phyloP scores from a whole-genome alignment of 2,888 invertebrate species.

The Choreutis nemorana region DNA sequence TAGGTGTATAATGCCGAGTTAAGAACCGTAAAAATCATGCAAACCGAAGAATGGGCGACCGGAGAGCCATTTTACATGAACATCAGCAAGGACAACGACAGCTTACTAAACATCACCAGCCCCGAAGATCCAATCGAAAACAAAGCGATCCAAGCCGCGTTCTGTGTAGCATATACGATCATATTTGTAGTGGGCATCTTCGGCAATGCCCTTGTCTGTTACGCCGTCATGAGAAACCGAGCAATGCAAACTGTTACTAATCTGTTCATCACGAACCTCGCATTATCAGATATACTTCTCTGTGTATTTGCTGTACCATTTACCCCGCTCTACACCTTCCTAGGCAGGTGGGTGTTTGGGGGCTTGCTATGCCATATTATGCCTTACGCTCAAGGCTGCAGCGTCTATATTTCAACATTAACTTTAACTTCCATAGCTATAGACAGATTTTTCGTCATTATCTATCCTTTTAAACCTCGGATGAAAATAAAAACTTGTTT shows the following conservation, averaged over 20 bases:
- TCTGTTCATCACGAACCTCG: conserved; percentile 90
- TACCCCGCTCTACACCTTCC: conserved; percentile 87
- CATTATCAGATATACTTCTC: conserved; percentile 85
- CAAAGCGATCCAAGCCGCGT: conserved; percentile 74
- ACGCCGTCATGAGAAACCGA: conserved; percentile 83
- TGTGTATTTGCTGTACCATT: conserved; percentile 89
- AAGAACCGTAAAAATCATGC: conserved; percentile 40
- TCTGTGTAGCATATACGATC: conserved; percentile 77
- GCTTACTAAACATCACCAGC: conserved; percentile 21
- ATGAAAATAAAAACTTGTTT: conserved; percentile 82
- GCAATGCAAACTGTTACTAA: conserved; percentile 95
- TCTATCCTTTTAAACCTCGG: conserved; percentile 84
- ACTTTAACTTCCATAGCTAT: conserved; percentile 93
- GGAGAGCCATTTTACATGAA: conserved; percentile 21
- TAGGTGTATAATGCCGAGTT: conserved; percentile 49
- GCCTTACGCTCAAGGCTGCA: conserved; percentile 85
- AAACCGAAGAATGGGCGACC: conserved; percentile 39
- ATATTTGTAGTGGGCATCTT: conserved; percentile 84
- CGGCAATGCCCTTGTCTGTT: conserved; percentile 87
- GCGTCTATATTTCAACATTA: conserved; percentile 89
- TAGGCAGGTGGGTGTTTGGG: conserved; percentile 87
- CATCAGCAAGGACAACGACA: conserved; percentile 22
- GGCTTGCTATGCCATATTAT: conserved; percentile 83
- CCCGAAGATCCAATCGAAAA: conserved; percentile 68
- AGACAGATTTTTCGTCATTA: conserved; percentile 90